Conservation (phyloP, 2,797 vertebrate genomes). For the Paratrypauchen microcephalus region DNA sequence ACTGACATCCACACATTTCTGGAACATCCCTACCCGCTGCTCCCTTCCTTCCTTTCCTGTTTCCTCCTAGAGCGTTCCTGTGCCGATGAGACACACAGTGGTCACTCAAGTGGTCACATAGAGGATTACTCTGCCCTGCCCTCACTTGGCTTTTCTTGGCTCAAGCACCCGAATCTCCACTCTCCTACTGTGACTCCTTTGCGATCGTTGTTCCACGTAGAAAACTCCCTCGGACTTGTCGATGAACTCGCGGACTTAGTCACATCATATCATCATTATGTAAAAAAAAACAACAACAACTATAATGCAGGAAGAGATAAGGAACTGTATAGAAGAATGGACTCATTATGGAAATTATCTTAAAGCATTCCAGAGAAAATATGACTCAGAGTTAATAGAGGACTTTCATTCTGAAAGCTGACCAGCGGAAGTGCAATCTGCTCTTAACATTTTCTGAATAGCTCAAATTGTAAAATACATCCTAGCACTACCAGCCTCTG, state of each 20-base stretch:
- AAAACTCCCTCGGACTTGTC: conserved; percentile 28
- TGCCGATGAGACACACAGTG: conserved; percentile 15
- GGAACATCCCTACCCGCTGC: background rate
- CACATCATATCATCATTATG: conserved; percentile 28
- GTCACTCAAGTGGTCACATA: conserved; percentile 46
- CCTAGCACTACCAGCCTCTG: background rate
- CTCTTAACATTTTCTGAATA: background rate
- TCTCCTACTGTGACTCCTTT: conserved; percentile 2
- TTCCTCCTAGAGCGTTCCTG: conserved; percentile 23
- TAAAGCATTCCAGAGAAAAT: background rate
- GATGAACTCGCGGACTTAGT: conserved; percentile 31
- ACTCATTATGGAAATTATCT: background rate
- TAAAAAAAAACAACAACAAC: background rate
- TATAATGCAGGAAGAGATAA: background rate
- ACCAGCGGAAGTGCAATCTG: background rate
- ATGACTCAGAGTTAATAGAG: background rate
- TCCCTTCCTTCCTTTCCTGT: conserved; percentile 26
- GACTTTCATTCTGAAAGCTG: background rate
- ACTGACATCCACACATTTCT: background rate
- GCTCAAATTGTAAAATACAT: background rate
- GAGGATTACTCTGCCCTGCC: conserved; percentile 28
- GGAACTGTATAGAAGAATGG: conserved; percentile 2
- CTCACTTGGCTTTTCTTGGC: conserved; percentile 20
- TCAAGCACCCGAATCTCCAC: conserved; percentile 17
- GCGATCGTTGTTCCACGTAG: background rate